Evolutionary conservation across 2,113 vertebrate species (phyloP).

Genomic region (Ceratotherium simum): DNA sequence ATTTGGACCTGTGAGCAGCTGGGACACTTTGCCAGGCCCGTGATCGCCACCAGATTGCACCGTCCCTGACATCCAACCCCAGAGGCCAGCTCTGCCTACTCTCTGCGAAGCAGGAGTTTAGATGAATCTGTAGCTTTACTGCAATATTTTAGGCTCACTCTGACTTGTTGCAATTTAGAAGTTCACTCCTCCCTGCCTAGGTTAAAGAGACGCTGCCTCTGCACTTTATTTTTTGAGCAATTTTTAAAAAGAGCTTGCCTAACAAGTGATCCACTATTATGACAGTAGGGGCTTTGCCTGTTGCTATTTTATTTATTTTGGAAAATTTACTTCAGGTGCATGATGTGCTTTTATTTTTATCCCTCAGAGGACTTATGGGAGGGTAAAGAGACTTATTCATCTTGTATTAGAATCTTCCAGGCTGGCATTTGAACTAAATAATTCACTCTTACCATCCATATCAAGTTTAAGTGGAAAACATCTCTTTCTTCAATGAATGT

Average conservation of each 20-base stretch:
- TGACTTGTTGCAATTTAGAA: neutral
- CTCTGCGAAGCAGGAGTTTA: neutral
- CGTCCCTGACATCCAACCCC: too few species aligned
- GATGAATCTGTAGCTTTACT: neutral
- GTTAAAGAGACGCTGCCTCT: neutral
- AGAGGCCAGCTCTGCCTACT: neutral
- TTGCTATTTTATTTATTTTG: conserved; percentile 56
- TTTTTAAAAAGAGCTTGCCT: neutral
- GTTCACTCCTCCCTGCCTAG: neutral
- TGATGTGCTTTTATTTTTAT: conserved; percentile 61
- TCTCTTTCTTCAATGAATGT: neutral
- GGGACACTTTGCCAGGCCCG: conserved; percentile 37
- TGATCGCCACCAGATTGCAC: conserved; percentile 44
- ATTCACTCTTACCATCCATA: neutral
- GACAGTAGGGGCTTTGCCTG: neutral
- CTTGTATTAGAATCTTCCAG: conserved; percentile 62
- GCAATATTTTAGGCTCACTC: neutral
- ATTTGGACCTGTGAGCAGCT: conserved; percentile 49
- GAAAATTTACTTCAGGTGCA: conserved; percentile 56
- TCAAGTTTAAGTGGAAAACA: conserved; percentile 71
- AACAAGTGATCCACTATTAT: neutral
- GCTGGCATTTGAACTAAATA: conserved; percentile 66
- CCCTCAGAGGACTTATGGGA: neutral
- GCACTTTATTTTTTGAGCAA: neutral
- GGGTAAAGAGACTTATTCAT: conserved; percentile 64